A percentile compares a stretch with the other conserved stretches of the same genome.
Conservation (phyloP, 2,888 invertebrate genomes). For the Philhelius pedissequus region DNA sequence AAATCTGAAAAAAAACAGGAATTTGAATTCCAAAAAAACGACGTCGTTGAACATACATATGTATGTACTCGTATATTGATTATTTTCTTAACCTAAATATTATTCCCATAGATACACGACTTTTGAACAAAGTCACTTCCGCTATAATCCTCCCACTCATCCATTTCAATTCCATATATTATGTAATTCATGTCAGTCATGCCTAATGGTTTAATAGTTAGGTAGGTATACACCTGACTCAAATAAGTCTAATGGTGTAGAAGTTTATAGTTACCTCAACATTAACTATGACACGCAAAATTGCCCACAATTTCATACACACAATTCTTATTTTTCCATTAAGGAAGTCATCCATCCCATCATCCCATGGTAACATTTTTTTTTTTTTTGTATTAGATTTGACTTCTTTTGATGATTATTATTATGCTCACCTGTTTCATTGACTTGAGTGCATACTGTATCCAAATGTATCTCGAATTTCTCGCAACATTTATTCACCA, state of each 20-base stretch:
- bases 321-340: not conserved
- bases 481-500: constrained; percentile 90
- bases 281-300: not conserved
- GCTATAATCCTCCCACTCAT: not conserved
- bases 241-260: not conserved
- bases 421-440: constrained; percentile 82
- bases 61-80: not conserved
- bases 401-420: not conserved
- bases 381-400: too few relatives aligned
- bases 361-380: not conserved
- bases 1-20: too few relatives aligned
- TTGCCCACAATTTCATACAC: not conserved
- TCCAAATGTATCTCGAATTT: constrained; percentile 85
- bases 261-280: not conserved
- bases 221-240: not conserved
- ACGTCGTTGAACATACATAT: too few relatives aligned
- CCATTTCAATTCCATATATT: not conserved
- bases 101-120: not conserved
- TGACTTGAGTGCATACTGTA: constrained; percentile 83
- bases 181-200: not conserved
- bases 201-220: not conserved
- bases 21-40: too few relatives aligned
- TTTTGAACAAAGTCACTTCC: not conserved
- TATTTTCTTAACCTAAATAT: not conserved
- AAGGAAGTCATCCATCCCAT: not conserved